Evolutionary conservation across 2,113 vertebrate genomes (phyloP), one percentile per base, ranked within the genome.

Genomic region (Pygoscelis adeliae): DNA sequence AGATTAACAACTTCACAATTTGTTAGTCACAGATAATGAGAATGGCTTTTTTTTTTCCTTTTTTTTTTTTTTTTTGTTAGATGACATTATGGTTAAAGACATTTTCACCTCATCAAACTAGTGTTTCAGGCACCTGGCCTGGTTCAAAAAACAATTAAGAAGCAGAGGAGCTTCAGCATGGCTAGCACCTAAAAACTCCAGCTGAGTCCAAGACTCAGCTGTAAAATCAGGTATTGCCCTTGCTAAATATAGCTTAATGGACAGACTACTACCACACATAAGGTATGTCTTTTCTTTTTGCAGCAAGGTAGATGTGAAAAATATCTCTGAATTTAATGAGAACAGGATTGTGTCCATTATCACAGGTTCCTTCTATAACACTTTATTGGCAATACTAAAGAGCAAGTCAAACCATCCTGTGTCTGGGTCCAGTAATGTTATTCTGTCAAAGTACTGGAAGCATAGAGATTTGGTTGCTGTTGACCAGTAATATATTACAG

Each of bases 361-460:
- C 25, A 59, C 29, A 56, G 2, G 9, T 50, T 84, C 27, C 36
- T 78, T 85, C 19, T 52, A 16, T 10, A 86, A 21, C 6, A 49
- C 5, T 46, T 76, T 79, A 92, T 86, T 77, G 13, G 5, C 21
- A 80, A 70, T 46, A 66, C 72, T 84, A 40, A 63, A 89, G 34
- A 73, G 56, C 13, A 5, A 1, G 1, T 47, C 25, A 82, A 38
- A 55, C 5, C 3, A 16, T 29, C 21, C 32, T 69, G 1, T 2
- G 0, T 81, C 26, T 80, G 40, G 2, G 8, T 69, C 15, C 2
- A 6, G 6, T 47, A 69, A 77, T 10, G 13, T 4, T 77, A 14
- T 69, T 58, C 89, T 92, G 36, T 79, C 50, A 50, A 47, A 63
- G 20, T 15, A 72, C 13, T 65, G 46, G 40, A 87, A 66, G 15